phyloP scores from a whole-genome alignment of 1,140 invertebrate genomes.

The Drosophila sturtevanti region DNA sequence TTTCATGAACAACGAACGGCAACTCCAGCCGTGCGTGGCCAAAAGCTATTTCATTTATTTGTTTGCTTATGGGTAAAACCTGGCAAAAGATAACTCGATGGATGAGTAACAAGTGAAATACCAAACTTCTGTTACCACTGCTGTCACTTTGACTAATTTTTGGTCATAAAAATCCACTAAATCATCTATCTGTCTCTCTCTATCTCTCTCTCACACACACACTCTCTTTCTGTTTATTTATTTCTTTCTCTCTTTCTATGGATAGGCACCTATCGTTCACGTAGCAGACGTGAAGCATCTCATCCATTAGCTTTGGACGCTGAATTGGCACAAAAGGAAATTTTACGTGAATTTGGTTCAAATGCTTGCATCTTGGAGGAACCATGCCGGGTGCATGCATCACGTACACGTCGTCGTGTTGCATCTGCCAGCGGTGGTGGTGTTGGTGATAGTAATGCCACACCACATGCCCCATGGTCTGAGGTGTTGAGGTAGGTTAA shows the following conservation, averaged over 20 bases:
- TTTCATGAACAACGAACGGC: background rate
- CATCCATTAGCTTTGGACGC: constrained; percentile 84
- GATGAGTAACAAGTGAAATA: constrained; percentile 46
- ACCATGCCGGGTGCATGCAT: constrained; percentile 86
- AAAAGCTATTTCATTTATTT: constrained; percentile 6
- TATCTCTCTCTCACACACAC: constrained; percentile 7
- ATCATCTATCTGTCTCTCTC: constrained; percentile 1
- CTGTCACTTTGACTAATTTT: background rate
- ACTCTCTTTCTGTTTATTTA: too few relatives aligned
- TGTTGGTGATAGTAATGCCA: constrained; percentile 29
- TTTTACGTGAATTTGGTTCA: constrained; percentile 86
- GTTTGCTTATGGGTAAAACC: constrained; percentile 3
- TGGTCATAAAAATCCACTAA: constrained; percentile 9
- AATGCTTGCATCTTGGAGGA: constrained; percentile 87
- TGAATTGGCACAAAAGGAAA: constrained; percentile 86
- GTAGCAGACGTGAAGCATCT: constrained; percentile 82
- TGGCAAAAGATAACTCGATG: constrained; percentile 12
- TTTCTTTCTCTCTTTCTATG: constrained; percentile 20
- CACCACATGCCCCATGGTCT: constrained; percentile 84
- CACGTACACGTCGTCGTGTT: constrained; percentile 66
- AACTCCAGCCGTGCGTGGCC: constrained; percentile 15
- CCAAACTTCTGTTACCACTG: constrained; percentile 1
- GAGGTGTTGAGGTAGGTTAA: constrained; percentile 86
- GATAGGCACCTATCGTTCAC: constrained; percentile 86
- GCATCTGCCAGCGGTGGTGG: background rate